Percentiles rank a stretch among this genome's conserved stretches.
phyloP scores from a whole-genome alignment of 2,113 vertebrate species.

The Condylura cristata region DNA sequence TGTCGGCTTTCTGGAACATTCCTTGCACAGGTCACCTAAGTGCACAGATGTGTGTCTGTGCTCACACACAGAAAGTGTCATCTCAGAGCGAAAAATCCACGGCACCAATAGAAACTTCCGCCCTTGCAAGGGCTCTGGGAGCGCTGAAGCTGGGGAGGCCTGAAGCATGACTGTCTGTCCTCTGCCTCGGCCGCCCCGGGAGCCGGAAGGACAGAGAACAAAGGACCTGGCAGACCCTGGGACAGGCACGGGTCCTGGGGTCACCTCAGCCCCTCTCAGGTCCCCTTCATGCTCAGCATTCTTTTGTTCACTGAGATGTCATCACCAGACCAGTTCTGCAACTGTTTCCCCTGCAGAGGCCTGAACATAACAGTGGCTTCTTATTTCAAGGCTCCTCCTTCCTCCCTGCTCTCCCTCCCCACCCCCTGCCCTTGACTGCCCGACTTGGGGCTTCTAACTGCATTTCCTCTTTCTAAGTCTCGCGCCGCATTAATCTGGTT shows the following conservation, averaged over 20 bases:
- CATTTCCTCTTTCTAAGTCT: conserved; percentile 44
- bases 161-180: conserved; percentile 74
- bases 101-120: background rate
- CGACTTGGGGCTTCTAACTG: background rate
- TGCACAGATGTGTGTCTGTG: background rate
- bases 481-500: background rate
- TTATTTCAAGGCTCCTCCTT: background rate
- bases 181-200: no score
- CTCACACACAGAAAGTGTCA: background rate
- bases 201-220: conserved; percentile 77
- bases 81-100: conserved; percentile 40
- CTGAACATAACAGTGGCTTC: accelerated
- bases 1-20: background rate
- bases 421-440: background rate
- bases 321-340: conserved; percentile 61
- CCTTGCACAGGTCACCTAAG: background rate
- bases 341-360: background rate
- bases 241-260: conserved; percentile 74
- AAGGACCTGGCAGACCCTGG: conserved; percentile 80
- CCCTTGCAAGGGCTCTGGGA: conserved; percentile 53
- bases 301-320: conserved; percentile 61
- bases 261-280: conserved; percentile 38
- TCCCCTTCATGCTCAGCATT: background rate
- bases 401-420: background rate
- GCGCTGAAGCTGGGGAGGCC: conserved; percentile 74